phyloP scores from a whole-genome alignment of 2,888 invertebrate genomes.

The Acronicta aceris region DNA sequence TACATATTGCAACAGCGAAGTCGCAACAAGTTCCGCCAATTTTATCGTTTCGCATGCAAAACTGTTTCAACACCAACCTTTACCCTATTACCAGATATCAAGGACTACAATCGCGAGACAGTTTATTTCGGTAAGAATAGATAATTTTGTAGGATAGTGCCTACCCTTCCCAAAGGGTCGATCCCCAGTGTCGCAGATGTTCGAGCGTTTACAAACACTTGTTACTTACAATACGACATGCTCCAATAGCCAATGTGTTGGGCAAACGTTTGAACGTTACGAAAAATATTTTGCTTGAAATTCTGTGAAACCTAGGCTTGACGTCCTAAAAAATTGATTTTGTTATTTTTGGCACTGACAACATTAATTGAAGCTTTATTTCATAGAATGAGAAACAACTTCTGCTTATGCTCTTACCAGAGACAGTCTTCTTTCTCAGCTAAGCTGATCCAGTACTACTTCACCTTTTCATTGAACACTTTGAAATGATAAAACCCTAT shows the following conservation, averaged over 20 bases:
- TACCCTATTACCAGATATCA: slow-evolving; percentile 13
- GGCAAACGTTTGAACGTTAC: slow-evolving; percentile 22
- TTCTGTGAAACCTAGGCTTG: neutral
- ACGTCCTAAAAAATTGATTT: neutral
- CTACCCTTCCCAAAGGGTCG: slow-evolving; percentile 60
- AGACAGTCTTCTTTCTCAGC: too few relatives aligned
- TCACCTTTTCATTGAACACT: too few relatives aligned
- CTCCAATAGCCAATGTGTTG: slow-evolving; percentile 41
- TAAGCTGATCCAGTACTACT: too few relatives aligned
- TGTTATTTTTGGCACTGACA: too few relatives aligned
- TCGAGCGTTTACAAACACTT: slow-evolving; percentile 69
- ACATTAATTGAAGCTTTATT: too few relatives aligned
- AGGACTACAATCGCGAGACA: slow-evolving; percentile 22
- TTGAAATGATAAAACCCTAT: too few relatives aligned
- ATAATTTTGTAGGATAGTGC: slow-evolving; percentile 39
- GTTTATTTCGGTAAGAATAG: neutral
- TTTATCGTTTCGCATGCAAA: slow-evolving; percentile 22
- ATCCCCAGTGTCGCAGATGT: slow-evolving; percentile 71
- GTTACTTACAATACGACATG: slow-evolving; percentile 60
- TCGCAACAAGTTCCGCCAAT: slow-evolving; percentile 54
- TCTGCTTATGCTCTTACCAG: too few relatives aligned
- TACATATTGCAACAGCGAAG: slow-evolving; percentile 46
- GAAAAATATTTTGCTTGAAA: neutral
- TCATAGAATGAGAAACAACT: too few relatives aligned
- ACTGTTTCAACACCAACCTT: neutral